Conservation (phyloP, 2,797 vertebrate species). For the Calcarius lapponicus region DNA sequence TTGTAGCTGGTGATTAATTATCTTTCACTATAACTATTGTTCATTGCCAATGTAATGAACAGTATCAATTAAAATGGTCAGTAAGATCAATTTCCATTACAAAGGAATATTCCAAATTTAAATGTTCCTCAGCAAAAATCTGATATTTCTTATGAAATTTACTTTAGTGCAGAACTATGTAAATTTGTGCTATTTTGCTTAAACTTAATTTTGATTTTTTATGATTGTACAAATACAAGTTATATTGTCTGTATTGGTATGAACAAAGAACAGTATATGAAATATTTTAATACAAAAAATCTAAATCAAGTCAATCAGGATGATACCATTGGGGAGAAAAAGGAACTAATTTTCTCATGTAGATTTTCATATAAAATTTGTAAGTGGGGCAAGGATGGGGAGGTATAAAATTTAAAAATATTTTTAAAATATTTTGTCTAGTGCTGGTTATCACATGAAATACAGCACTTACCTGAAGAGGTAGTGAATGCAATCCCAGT, state of each 20-base stretch:
- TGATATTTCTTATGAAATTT: neutral
- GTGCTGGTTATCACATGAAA: neutral
- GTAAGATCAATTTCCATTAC: neutral
- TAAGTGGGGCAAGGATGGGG: neutral
- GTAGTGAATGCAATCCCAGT: neutral
- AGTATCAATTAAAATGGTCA: neutral
- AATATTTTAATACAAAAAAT: neutral
- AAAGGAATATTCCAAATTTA: neutral
- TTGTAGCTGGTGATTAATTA: neutral
- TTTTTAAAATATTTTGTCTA: neutral
- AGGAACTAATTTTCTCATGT: accelerated
- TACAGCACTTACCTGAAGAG: neutral
- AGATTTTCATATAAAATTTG: neutral
- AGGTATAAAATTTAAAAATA: neutral
- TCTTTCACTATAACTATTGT: neutral
- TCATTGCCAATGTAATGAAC: neutral
- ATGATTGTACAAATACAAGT: neutral
- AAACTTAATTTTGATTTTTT: neutral
- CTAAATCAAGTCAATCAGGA: neutral
- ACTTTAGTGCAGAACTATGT: neutral
- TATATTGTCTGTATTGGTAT: neutral
- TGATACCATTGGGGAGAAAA: neutral
- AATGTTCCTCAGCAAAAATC: neutral
- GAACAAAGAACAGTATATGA: neutral
- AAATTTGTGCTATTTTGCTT: neutral